Base-by-base conservation (phyloP, 2,888 invertebrate species). In the Carabus problematicus region DNA sequence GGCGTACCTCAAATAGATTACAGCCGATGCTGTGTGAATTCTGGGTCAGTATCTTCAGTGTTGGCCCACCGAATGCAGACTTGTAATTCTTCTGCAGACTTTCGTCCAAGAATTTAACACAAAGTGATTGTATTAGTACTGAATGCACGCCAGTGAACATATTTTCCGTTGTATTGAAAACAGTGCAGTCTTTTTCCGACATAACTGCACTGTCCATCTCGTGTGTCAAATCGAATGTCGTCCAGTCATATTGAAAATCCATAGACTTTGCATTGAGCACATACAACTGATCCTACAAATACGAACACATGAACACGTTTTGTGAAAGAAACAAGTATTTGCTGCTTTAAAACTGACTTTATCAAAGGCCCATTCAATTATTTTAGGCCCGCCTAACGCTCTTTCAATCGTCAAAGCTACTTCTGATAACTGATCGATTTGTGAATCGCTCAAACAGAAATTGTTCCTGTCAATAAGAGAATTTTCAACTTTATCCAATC, bases 301-400 rank as follows among this genome's bases (percentile, higher is more conserved):
- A 68, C 66, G 55, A 64, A 66, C 58, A 56, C 29, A 49, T 55
- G 19, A 39, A 56, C 11, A 39, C n/a, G n/a, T n/a, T n/a, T n/a
- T n/a, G n/a, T n/a, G n/a, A n/a, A n/a, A 42, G 11, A 42, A 11
- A 9, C 8, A n/a, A n/a, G n/a, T n/a, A n/a, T n/a, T n/a, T n/a
- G n/a, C 42, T n/a, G n/a, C n/a, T n/a, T n/a, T 39, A 55, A 47
- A 16, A 71, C 75, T 77, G 74, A 88, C 89, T 76, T 87, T 82
- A 70, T 79, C 80, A 49, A 91, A 79, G 8, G 92, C 93, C 91
- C 93, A 95, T 80, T 95, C 94, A 64, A 95, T 88, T 77, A 94
- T 94, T 72, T 92, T 84, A 0, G 90, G 86, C 1, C 86, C 85
- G 0, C 89, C 91, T 83, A 90, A 93, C 14, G 86, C 77, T 49